phyloP scores from a whole-genome alignment of 1,140 invertebrate species.

The Drosophila pruinosa region DNA sequence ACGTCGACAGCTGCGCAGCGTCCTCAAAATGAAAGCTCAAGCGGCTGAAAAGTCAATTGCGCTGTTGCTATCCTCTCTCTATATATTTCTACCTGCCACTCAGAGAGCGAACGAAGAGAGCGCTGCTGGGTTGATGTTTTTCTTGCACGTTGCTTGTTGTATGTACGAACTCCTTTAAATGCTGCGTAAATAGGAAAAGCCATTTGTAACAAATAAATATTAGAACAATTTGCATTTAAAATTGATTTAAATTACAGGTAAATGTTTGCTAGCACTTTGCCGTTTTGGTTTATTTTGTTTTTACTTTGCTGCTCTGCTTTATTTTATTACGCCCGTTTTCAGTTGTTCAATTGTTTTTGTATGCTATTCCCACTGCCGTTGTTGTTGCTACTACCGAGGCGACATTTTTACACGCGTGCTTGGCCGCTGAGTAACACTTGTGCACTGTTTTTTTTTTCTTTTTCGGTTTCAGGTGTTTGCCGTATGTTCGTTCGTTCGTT shows the following conservation, averaged over 20 bases:
- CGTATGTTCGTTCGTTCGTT: slow-evolving; percentile 28
- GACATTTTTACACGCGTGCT: slow-evolving; percentile 66
- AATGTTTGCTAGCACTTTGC: slow-evolving; percentile 26
- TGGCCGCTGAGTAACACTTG: slow-evolving; percentile 76
- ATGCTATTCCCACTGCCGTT: slow-evolving; percentile 22
- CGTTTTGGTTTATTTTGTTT: background rate
- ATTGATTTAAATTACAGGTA: background rate
- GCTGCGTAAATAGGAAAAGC: slow-evolving; percentile 38
- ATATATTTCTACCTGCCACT: background rate
- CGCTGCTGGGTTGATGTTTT: slow-evolving; percentile 1
- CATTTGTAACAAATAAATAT: slow-evolving; percentile 34
- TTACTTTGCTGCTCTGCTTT: slow-evolving; percentile 47
- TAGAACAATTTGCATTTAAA: slow-evolving; percentile 18
- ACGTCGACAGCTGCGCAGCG: slow-evolving; percentile 55
- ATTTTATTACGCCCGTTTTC: slow-evolving; percentile 40
- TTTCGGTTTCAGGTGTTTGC: slow-evolving; percentile 54
- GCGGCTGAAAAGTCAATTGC: slow-evolving; percentile 53
- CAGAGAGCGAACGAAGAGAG: slow-evolving; percentile 5
- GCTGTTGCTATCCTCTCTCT: slow-evolving; percentile 38
- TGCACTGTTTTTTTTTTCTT: slow-evolving; percentile 51
- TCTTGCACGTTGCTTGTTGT: slow-evolving; percentile 6
- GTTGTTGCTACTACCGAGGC: slow-evolving; percentile 17
- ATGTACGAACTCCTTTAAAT: slow-evolving; percentile 51
- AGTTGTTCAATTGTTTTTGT: slow-evolving; percentile 41
- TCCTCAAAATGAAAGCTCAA: slow-evolving; percentile 45